phyloP scores from a whole-genome alignment of 2,797 vertebrate genomes.

The Coendou prehensilis region DNA sequence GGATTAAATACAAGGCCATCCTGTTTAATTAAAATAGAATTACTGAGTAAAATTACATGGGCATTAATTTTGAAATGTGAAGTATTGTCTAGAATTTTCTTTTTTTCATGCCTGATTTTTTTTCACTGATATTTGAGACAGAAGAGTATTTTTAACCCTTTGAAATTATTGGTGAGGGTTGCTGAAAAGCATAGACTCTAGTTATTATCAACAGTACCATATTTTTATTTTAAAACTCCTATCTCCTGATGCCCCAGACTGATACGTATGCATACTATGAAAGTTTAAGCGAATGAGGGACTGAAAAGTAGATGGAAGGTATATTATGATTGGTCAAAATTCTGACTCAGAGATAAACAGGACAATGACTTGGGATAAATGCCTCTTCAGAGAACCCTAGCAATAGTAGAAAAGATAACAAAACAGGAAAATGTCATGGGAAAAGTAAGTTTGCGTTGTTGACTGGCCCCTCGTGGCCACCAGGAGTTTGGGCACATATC shows the following conservation, averaged over 20 bases:
- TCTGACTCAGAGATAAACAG: background rate
- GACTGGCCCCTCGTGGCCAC: background rate
- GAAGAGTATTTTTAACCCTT: background rate
- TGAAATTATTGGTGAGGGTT: background rate
- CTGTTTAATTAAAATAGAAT: conserved; percentile 19
- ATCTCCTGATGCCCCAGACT: background rate
- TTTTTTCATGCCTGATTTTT: background rate
- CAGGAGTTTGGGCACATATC: background rate
- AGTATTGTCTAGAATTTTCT: background rate
- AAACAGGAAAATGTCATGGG: background rate
- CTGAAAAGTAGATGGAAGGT: background rate
- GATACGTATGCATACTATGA: background rate
- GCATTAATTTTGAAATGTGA: conserved; percentile 40
- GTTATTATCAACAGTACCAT: background rate
- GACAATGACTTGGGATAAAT: background rate
- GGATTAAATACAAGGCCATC: background rate
- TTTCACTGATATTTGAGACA: background rate
- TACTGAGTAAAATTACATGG: conserved; percentile 9
- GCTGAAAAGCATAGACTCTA: background rate
- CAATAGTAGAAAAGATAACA: background rate
- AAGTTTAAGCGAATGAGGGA: background rate
- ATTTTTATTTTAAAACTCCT: conserved; percentile 23
- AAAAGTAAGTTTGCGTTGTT: background rate
- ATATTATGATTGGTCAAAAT: background rate
- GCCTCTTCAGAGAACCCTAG: background rate